Evolutionary conservation across 2,113 vertebrate genomes (phyloP).

Genomic region (Rostratula benghalensis): DNA sequence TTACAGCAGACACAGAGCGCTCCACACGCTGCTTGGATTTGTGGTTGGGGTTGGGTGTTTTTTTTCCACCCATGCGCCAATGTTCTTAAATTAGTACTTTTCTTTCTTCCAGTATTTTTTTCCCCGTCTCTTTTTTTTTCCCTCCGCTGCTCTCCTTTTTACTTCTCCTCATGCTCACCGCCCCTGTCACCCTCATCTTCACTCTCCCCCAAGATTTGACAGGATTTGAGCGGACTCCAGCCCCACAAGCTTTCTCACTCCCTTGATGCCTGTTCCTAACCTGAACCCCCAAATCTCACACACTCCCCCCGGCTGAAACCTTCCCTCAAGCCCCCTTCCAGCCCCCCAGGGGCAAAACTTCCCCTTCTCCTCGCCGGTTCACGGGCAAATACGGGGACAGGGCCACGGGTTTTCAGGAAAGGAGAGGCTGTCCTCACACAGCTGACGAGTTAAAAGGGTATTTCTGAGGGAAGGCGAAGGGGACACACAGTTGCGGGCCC

Average conservation of each 20-base stretch:
- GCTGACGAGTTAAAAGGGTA: not conserved
- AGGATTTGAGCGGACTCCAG: not conserved
- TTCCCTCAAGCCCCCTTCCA: not conserved
- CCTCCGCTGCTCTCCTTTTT: not conserved
- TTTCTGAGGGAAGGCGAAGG: not conserved
- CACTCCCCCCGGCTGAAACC: not conserved
- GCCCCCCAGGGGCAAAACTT: not conserved
- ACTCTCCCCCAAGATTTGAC: accelerated
- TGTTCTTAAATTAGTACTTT: not conserved
- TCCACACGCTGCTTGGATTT: not conserved
- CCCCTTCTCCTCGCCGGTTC: not conserved
- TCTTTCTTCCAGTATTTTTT: not conserved
- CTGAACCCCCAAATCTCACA: not conserved
- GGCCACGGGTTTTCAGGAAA: no score
- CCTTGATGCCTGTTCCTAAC: accelerated
- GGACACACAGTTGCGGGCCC: accelerated
- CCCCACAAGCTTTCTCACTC: not conserved
- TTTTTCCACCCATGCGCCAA: no score
- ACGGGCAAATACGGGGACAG: not conserved
- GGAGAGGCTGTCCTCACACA: not conserved
- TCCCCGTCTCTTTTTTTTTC: no score
- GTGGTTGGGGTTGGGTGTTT: no score
- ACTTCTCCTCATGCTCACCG: no score
- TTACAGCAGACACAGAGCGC: not conserved
- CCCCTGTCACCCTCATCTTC: no score